Evolutionary conservation across 2,113 vertebrate species (phyloP), one percentile per base, ranked within the genome.

Genomic region (Pogonocichla stellata): DNA sequence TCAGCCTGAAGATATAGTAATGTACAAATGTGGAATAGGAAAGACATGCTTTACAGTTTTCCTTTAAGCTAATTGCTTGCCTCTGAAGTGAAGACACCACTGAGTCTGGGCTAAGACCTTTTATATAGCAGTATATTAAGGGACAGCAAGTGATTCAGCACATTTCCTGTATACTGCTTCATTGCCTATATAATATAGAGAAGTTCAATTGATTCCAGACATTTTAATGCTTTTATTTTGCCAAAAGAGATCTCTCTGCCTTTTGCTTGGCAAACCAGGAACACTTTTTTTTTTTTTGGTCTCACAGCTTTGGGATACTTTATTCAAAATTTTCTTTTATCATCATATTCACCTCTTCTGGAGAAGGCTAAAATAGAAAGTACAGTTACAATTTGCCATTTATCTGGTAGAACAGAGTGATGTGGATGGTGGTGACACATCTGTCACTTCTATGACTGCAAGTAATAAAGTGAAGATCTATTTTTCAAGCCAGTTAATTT

Each of bases 41-140:
- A 88, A 82, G 96, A 95, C 77, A 70, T 91, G 81, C 42, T 96
- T 97, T 97, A 95, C 67, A 80, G 77, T 95, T 95, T 95, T 83
- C 92, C 89, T 92, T 96, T 96, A 84, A 86, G 91, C 84, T 96
- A 96, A 95, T 95, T 96, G 70, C 96, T 96, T 86, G 87, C 70
- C 79, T 92, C 58, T 88, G 84, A 96, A 95, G 84, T 31, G 71
- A 90, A 96, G 96, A 94, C 91, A 96, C 42, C 78, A 78, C n/a
- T 51, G 73, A 84, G 88, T 94, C 93, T 92, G 69, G 79, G 79
- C 87, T 80, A 87, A 84, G 65, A 61, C 75, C 86, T 93, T 93
- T 90, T 86, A 82, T 71, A 51, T 5, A 92, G 79, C 33, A 22
- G 64, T 86, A 60, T 61, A 92, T 69, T 88, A 93, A 81, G 47